Percentiles rank a stretch among this genome's conserved stretches.
These are phyloP conservation scores for Enteromius radiatus DNA, from an alignment of 2,797 vertebrate species.

Conservation along the genomic window DNA sequence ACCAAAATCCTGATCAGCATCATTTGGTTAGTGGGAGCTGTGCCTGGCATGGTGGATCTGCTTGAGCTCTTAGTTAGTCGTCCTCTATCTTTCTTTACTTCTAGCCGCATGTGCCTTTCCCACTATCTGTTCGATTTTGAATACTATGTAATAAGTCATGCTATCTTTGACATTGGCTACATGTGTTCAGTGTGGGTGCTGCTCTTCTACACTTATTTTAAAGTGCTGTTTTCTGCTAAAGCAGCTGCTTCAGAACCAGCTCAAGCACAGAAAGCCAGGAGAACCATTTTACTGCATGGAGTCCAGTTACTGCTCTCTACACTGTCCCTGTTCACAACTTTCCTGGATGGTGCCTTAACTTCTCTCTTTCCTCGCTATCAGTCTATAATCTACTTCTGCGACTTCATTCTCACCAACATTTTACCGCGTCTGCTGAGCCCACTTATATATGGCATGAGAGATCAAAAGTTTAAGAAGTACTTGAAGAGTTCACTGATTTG, in stretches of 20 bases:
- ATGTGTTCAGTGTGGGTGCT: constrained; percentile 40
- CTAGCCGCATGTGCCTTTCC: not conserved
- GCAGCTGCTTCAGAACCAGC: constrained; percentile 7
- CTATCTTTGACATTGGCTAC: not conserved
- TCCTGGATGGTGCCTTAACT: not conserved
- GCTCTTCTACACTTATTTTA: constrained; percentile 32
- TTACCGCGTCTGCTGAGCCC: constrained; percentile 43
- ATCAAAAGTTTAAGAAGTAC: constrained; percentile 38
- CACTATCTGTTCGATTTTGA: not conserved
- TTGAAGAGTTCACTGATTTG: constrained; percentile 15
- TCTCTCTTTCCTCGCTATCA: not conserved
- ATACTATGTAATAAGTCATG: not conserved
- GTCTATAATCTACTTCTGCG: not conserved
- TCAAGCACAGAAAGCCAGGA: constrained; percentile 21
- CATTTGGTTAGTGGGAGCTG: constrained; percentile 38
- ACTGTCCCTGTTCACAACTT: constrained; percentile 2
- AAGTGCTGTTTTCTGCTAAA: constrained; percentile 35
- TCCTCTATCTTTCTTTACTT: constrained; percentile 18
- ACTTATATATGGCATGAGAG: constrained; percentile 47
- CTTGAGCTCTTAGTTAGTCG: not conserved
- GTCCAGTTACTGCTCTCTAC: constrained; percentile 34
- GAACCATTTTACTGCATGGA: constrained; percentile 33
- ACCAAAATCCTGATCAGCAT: constrained; percentile 26
- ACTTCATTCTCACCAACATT: constrained; percentile 11
- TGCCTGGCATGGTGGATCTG: constrained; percentile 21